Evolutionary conservation across 1,140 invertebrate genomes (phyloP).

Genomic region (Drosophila virilis): DNA sequence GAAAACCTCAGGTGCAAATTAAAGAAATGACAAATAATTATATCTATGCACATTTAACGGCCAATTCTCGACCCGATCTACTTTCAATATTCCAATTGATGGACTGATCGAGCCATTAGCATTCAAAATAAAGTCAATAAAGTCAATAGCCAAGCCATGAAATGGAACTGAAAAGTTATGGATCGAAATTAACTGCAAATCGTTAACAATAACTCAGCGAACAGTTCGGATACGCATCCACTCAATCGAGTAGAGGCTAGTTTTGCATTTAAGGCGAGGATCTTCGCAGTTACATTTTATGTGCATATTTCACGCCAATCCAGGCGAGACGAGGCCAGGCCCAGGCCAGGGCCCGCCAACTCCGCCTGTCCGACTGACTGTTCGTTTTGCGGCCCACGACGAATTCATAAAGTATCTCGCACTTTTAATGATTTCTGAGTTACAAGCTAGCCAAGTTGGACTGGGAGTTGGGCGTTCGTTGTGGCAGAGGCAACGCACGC

Average conservation of each 20-base stretch:
- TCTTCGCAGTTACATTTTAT: slow-evolving; percentile 61
- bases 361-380: slow-evolving; percentile 2
- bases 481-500: slow-evolving; percentile 39
- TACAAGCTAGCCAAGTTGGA: slow-evolving; percentile 55
- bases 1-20: not conserved
- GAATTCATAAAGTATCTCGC: slow-evolving; percentile 81
- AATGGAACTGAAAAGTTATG: slow-evolving; percentile 63
- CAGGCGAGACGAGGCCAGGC: not conserved
- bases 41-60: too few species aligned
- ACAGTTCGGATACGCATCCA: not conserved
- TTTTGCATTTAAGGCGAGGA: slow-evolving; percentile 67
- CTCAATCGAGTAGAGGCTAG: slow-evolving; percentile 23
- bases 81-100: slow-evolving; percentile 31
- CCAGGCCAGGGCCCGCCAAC: not conserved
- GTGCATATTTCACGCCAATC: slow-evolving; percentile 68
- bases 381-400: slow-evolving; percentile 61
- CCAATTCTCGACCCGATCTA: slow-evolving; percentile 3
- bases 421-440: slow-evolving; percentile 81
- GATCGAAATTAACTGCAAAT: slow-evolving; percentile 72
- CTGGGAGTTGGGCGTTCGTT: slow-evolving; percentile 1
- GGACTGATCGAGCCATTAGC: slow-evolving; percentile 67
- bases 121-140: slow-evolving; percentile 73
- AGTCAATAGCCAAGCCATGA: slow-evolving; percentile 39
- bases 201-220: slow-evolving; percentile 76
- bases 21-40: too few species aligned